Conservation (phyloP, 2,888 invertebrate genomes). For the Diabrotica balteata region DNA sequence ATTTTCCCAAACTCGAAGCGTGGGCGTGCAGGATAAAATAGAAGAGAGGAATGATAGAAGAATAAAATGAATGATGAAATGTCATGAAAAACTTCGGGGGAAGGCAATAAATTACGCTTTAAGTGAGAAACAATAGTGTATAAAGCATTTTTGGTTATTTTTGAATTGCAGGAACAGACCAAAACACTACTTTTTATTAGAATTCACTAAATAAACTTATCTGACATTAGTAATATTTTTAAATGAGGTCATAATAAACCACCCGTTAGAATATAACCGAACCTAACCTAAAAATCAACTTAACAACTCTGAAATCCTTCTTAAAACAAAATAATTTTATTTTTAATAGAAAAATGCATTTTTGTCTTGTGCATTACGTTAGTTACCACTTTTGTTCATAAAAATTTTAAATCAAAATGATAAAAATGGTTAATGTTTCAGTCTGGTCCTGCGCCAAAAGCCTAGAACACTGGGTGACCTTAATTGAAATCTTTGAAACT, state of each 20-base stretch:
- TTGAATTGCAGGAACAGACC: constrained; percentile 15
- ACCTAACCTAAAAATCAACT: no score
- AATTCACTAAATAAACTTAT: background rate
- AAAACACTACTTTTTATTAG: background rate
- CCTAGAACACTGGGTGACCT: constrained; percentile 11
- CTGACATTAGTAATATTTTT: no score
- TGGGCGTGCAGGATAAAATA: constrained; percentile 11
- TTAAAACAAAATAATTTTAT: background rate
- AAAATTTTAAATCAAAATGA: background rate
- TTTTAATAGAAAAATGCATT: constrained; percentile 1
- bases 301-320: no score
- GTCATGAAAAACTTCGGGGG: constrained; percentile 53
- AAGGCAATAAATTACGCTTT: constrained; percentile 61
- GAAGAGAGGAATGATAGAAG: constrained; percentile 23
- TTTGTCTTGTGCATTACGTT: background rate
- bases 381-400: constrained; percentile 16
- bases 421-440: constrained; percentile 3
- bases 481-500: constrained; percentile 28
- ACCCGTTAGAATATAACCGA: no score
- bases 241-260: no score
- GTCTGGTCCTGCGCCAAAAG: constrained; percentile 9
- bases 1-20: background rate
- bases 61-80: constrained; percentile 40
- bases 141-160: constrained; percentile 31
- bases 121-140: constrained; percentile 43